phyloP scores from a whole-genome alignment of 2,113 vertebrate genomes.

The Columba livia region DNA sequence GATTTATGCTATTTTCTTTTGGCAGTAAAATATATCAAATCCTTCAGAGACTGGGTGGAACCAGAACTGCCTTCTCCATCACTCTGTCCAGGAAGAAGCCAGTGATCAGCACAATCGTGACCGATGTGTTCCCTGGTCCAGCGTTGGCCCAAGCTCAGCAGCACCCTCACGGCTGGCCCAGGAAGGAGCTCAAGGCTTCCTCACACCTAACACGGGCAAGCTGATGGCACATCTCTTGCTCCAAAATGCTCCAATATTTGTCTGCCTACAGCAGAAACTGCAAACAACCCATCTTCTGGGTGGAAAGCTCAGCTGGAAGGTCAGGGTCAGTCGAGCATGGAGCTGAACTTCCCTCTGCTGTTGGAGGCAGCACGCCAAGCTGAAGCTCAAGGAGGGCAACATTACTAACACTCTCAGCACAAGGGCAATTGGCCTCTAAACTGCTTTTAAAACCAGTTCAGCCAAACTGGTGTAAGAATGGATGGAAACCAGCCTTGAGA shows the following conservation, averaged over 20 bases:
- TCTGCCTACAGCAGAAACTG: neutral
- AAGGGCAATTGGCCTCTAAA: neutral
- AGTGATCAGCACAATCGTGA: neutral
- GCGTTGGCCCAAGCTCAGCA: neutral
- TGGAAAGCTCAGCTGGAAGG: neutral
- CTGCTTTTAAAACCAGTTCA: neutral
- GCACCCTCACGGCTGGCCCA: neutral
- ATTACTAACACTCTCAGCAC: neutral
- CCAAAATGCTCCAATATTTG: neutral
- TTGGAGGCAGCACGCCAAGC: neutral
- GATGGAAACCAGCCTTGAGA: neutral
- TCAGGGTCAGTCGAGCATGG: rapidly evolving
- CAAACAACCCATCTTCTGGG: neutral
- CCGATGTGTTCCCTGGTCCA: rapidly evolving
- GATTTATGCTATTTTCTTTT: constrained; percentile 49
- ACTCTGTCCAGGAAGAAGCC: neutral
- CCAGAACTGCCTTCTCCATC: constrained; percentile 22
- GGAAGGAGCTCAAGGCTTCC: neutral
- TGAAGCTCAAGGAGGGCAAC: neutral
- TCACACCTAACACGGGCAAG: neutral
- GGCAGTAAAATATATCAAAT: constrained; percentile 27
- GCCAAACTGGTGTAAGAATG: neutral
- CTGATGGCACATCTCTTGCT: neutral
- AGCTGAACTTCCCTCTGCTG: neutral
- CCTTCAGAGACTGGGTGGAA: constrained; percentile 62